Evolutionary conservation across 2,888 invertebrate species (phyloP).

Genomic region (Stenolophus ochropezus): DNA sequence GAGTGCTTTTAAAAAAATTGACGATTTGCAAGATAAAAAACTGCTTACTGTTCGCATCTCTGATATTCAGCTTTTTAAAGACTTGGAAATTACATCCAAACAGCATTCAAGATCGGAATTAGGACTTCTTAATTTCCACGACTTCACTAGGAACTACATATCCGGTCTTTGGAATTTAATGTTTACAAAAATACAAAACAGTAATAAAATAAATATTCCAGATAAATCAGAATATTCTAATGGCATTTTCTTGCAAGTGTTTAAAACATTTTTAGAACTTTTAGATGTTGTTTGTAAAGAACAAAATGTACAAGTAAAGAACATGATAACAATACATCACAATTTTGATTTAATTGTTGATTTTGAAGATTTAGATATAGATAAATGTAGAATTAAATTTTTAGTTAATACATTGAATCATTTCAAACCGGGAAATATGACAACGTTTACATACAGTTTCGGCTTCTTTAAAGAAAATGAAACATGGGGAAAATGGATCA

Average conservation of each 20-base stretch:
- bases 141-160: background rate
- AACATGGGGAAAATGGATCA: background rate
- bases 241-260: background rate
- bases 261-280: constrained; percentile 18
- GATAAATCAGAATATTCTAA: background rate
- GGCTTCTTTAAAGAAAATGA: background rate
- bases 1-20: background rate
- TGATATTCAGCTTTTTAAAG: constrained; percentile 15
- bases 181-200: background rate
- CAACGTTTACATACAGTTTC: background rate
- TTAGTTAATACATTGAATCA: background rate
- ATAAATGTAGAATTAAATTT: background rate
- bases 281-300: background rate
- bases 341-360: background rate
- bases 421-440: background rate
- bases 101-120: background rate
- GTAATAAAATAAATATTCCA: background rate
- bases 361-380: background rate
- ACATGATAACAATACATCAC: background rate
- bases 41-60: background rate
- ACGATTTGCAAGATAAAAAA: background rate
- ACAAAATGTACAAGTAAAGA: background rate
- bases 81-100: background rate
- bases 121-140: background rate
- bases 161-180: background rate